Base-by-base conservation (phyloP, 2,113 vertebrate genomes). In the Emydura subglobosa region DNA sequence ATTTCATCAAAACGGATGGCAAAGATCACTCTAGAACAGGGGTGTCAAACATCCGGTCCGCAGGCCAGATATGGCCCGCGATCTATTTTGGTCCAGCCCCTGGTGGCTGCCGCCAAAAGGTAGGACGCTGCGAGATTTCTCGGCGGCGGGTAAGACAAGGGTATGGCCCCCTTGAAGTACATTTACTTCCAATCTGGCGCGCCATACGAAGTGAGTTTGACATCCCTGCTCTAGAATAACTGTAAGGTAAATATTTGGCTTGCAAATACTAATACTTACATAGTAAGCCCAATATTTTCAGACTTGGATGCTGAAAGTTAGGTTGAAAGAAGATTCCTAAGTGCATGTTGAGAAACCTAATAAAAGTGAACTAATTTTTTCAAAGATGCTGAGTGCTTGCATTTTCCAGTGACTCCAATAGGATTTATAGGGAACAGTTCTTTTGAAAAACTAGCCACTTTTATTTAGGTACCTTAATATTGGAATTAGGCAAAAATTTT, bases 1-100 rank as follows among this genome's bases (percentile, higher is more conserved):
- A 25, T 88, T 92, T 51, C 53, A 94, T 31, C 81, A 89, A 86
- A 79, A 68, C 7, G 17, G 34, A 86, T n/a, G 8, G 34, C 25
- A 39, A 59, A 72, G 59, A 54, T 19, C 10, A 21, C 1, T 4
- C 17, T 34, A 81, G 50, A 50, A 24, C 39, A 39, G 39, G 39
- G 39, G 39, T 39, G 39, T 39, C 39, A 39, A 39, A 39, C 39
- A 39, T 39, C 39, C 39, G 39, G 39, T 39, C 39, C 39, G 39
- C 39, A 39, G 39, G 39, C 39, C 39, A 39, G 39, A 39, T 39
- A 39, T 39, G 39, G 39, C 39, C 39, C 39, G 39, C 39, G 39
- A 39, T 39, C 39, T 39, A 39, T 39, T 39, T 39, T 39, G 39
- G 39, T 39, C 39, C 39, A 39, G 39, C 39, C 39, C 39, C 39